phyloP scores from a whole-genome alignment of 2,113 vertebrate genomes.

The Todiramphus chloris region DNA sequence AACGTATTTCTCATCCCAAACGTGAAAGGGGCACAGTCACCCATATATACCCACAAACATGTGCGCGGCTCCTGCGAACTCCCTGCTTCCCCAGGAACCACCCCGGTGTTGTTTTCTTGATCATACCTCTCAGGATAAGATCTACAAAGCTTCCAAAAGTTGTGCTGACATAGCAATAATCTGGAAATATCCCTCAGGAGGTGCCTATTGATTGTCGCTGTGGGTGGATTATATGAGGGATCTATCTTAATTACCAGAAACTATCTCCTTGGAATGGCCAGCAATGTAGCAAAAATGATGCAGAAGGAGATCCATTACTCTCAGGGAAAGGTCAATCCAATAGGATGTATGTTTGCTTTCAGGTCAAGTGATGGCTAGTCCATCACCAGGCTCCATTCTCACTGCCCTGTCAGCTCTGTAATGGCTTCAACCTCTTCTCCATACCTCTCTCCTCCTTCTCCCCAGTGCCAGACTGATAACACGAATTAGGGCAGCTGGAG shows the following conservation, averaged over 20 bases:
- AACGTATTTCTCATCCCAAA: neutral
- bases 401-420: constrained; percentile 59
- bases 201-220: constrained; percentile 25
- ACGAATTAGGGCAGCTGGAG: neutral
- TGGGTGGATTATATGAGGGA: constrained; percentile 43
- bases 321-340: constrained; percentile 75
- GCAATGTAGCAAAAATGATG: constrained; percentile 28
- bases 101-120: neutral
- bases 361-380: constrained; percentile 66
- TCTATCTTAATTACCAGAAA: constrained; percentile 72
- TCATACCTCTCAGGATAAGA: neutral
- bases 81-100: neutral
- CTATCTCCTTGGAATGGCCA: constrained; percentile 59
- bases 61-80: fast-evolving
- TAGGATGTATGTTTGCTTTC: constrained; percentile 62
- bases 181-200: constrained; percentile 50
- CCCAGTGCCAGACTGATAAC: constrained; percentile 23
- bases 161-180: constrained; percentile 33
- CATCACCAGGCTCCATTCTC: constrained; percentile 51
- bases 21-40: neutral
- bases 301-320: constrained; percentile 66
- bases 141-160: constrained; percentile 39
- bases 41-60: neutral
- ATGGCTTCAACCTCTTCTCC: constrained; percentile 58
- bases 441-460: neutral